Percentiles rank a stretch among this genome's conserved stretches.
phyloP scores from a whole-genome alignment of 2,888 invertebrate species.

The Anthophora plumipes region DNA sequence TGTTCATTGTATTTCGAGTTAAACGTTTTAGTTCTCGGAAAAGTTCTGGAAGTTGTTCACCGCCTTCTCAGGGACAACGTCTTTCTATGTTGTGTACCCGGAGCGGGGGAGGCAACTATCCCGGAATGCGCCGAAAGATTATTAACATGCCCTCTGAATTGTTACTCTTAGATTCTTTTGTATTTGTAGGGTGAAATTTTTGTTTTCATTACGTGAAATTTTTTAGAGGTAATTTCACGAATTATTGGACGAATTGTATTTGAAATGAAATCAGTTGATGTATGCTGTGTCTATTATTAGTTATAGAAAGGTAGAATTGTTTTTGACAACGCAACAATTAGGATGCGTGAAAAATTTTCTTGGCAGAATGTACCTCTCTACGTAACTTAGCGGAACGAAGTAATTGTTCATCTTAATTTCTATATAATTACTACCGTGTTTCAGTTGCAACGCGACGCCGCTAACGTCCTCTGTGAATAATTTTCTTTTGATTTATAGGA shows the following conservation, averaged over 20 bases:
- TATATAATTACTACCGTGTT: not conserved
- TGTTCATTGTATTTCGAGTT: conserved; percentile 45
- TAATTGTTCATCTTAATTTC: not conserved
- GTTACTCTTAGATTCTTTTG: not conserved
- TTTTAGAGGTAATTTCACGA: not conserved
- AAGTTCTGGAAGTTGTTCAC: conserved; percentile 40
- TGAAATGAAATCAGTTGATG: not conserved
- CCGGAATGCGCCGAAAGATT: conserved; percentile 26
- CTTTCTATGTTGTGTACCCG: not conserved
- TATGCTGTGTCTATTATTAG: not conserved
- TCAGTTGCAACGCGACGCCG: too few species aligned
- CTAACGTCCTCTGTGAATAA: not conserved
- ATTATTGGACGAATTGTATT: not conserved
- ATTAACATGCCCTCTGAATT: not conserved
- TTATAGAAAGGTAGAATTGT: not conserved
- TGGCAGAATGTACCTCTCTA: not conserved
- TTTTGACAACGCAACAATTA: too few species aligned
- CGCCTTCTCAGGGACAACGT: not conserved
- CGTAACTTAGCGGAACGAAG: not conserved
- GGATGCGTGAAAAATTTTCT: not conserved
- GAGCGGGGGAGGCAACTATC: too few species aligned
- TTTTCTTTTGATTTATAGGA: not conserved
- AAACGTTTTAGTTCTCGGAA: conserved; percentile 34
- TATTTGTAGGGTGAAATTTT: not conserved
- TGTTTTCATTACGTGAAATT: not conserved